Base-by-base conservation (phyloP, 2,888 invertebrate genomes). In the Archips xylosteana region DNA sequence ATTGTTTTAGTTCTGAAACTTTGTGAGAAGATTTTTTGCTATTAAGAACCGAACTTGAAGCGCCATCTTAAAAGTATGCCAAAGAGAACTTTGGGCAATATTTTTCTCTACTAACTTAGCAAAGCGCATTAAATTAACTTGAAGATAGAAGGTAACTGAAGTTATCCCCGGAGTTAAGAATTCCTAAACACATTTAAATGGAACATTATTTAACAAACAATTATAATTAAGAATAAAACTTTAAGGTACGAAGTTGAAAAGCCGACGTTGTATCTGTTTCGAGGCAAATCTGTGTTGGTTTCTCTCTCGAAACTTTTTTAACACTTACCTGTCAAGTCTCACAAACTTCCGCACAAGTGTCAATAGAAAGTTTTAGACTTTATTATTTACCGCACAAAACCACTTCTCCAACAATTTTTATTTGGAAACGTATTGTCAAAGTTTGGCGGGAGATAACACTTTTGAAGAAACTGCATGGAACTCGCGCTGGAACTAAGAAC, bases 251-350 rank as follows among this genome's bases (percentile, higher is more conserved):
- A 70, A 70, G 61, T 69, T 74, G 51, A 45, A 32, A 54, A 23
- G 54, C 70, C 32, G 51, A 39, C 65, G 51, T 65, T 15, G 39
- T 2, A n/a, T 34, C 60, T 42, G 61, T 57, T 65, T 51, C 13
- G 62, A 45, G 57, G 39, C 65, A 65, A 74, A 70, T 70, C 70
- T 61, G 65, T 61, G 73, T 74, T 70, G 70, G 60, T 64, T 61
- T 61, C 74, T 36, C 70, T 72, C 59, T 54, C n/a, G 42, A 59
- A 76, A 77, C 68, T 74, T 77, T 69, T 45, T 34, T n/a, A 62
- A 65, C 74, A 74, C 77, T 76, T 75, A 77, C 77, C 74, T 74
- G 72, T 68, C 77, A 71, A 74, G 63, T 70, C 70, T 54, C 36
- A 69, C 42, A 75, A 77, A 76, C 71, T 75, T 71, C 45, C 42